Evolutionary conservation across 37 sponge, comb jelly and placozoan genomes (phyloP).

Genomic region (Haliclona indistincta): DNA sequence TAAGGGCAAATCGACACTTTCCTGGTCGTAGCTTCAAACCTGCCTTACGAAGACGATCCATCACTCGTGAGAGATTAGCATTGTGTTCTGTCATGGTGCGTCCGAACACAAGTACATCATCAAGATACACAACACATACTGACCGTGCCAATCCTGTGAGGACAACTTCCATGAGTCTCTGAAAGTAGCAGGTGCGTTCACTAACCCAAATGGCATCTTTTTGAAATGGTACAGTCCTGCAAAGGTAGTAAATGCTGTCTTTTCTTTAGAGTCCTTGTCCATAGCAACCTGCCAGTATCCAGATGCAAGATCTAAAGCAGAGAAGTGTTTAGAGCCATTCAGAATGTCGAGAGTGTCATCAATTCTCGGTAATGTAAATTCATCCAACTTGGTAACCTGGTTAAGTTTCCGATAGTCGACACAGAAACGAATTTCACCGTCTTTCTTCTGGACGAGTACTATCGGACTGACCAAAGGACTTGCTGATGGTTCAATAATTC

Average conservation of each 20-base stretch:
- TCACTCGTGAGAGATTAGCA: not conserved
- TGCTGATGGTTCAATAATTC: slow-evolving; percentile 40
- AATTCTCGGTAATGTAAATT: slow-evolving; percentile 62
- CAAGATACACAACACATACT: slow-evolving; percentile 34
- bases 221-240: slow-evolving; percentile 15
- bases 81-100: slow-evolving; percentile 32
- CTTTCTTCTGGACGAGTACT: slow-evolving; percentile 58
- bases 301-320: slow-evolving; percentile 6
- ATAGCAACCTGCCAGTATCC: slow-evolving; percentile 39
- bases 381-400: slow-evolving; percentile 36
- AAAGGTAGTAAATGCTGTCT: slow-evolving; percentile 28
- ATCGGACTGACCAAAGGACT: slow-evolving; percentile 67
- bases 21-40: slow-evolving; percentile 23
- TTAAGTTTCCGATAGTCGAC: slow-evolving; percentile 75
- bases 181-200: slow-evolving; percentile 35
- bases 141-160: slow-evolving; percentile 6
- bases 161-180: slow-evolving; percentile 27
- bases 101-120: slow-evolving; percentile 45
- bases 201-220: slow-evolving; percentile 26
- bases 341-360: slow-evolving; percentile 58
- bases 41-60: not conserved
- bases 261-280: not conserved
- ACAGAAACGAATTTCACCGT: slow-evolving; percentile 43
- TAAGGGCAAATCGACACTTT: slow-evolving; percentile 22
- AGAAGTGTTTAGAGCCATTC: slow-evolving; percentile 14